phyloP scores from a whole-genome alignment of 2,888 invertebrate genomes.

The Protodeltote pygarga region DNA sequence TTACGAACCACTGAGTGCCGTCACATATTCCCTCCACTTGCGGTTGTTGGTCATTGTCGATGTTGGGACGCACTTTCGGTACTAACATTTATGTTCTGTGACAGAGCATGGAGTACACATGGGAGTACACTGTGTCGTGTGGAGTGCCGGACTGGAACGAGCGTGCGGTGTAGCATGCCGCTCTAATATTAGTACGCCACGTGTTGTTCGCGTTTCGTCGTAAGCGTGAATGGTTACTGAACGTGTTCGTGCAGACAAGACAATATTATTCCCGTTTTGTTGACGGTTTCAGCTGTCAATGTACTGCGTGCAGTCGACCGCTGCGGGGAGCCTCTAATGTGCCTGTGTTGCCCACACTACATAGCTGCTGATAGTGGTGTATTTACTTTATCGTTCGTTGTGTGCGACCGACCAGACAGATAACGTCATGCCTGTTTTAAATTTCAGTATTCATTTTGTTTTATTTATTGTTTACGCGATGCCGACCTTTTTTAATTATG shows the following conservation, averaged over 20 bases:
- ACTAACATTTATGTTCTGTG: slow-evolving; percentile 79
- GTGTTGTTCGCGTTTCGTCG: slow-evolving; percentile 77
- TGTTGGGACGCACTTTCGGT: slow-evolving; percentile 66
- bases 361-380: slow-evolving; percentile 60
- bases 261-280: slow-evolving; percentile 68
- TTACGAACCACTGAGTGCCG: slow-evolving; percentile 82
- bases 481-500: slow-evolving; percentile 2
- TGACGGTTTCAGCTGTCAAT: slow-evolving; percentile 79
- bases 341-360: slow-evolving; percentile 56
- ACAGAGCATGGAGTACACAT: slow-evolving; percentile 58
- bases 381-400: slow-evolving; percentile 72
- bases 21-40: slow-evolving; percentile 83
- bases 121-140: slow-evolving; percentile 61
- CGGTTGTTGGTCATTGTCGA: slow-evolving; percentile 74
- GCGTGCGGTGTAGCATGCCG: slow-evolving; percentile 59
- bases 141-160: slow-evolving; percentile 57
- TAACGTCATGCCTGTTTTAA: slow-evolving; percentile 64
- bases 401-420: slow-evolving; percentile 62
- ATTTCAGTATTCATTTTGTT: slow-evolving; percentile 45
- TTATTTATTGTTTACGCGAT: slow-evolving; percentile 11
- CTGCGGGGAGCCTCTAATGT: slow-evolving; percentile 60
- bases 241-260: slow-evolving; percentile 60
- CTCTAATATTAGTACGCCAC: slow-evolving; percentile 80
- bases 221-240: slow-evolving; percentile 73
- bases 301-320: slow-evolving; percentile 54